Evolutionary conservation across 2,113 vertebrate genomes (phyloP), one percentile per base, ranked within the genome.

Genomic region (Morone saxatilis): DNA sequence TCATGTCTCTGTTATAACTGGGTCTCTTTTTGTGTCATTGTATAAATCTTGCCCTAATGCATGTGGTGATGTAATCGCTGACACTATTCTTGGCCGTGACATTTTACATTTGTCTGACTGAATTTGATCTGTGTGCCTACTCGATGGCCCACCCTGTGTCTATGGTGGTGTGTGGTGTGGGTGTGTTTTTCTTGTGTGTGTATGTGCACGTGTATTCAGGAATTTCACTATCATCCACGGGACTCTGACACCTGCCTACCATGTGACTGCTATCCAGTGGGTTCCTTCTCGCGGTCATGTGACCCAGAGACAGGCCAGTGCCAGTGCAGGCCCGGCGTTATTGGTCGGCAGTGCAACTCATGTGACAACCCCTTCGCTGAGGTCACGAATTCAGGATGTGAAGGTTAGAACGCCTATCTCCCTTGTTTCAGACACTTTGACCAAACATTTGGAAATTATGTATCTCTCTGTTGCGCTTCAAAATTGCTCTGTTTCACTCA

Each of bases 361-460:
- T 99, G 98, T 3, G 98, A 99, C 91, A 99, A 96, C 85, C 98
- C 98, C 7, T 99, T 99, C 22, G 98, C 98, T 0, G 98, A 99
- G 89, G 98, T 99, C 95, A 98, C 98, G 0, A 96, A 97, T 89
- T 96, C 96, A 0, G 98, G 98, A 88, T 99, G 98, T 22, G 88
- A 96, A 87, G 98, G 98, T 98, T 88, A 97, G 96, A 82, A 59
- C 2, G 11, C 14, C 45, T 7, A 2, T 74, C 70, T 57, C 3
- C 0, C 56, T 47, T 22, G 47, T 68, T 36, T 53, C 3, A 54
- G 9, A 60, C 16, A 41, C 45, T 56, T 79, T 16, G 38, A 22
- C 56, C 48, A 45, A 43, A 45, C 38, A 48, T 54, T 22, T 22
- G 19, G 14, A 13, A 61, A 56, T 61, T 1, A 38, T 16, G 43